Evolutionary conservation across 2,888 invertebrate genomes (phyloP).

Genomic region (Neoitamus cyanurus): DNA sequence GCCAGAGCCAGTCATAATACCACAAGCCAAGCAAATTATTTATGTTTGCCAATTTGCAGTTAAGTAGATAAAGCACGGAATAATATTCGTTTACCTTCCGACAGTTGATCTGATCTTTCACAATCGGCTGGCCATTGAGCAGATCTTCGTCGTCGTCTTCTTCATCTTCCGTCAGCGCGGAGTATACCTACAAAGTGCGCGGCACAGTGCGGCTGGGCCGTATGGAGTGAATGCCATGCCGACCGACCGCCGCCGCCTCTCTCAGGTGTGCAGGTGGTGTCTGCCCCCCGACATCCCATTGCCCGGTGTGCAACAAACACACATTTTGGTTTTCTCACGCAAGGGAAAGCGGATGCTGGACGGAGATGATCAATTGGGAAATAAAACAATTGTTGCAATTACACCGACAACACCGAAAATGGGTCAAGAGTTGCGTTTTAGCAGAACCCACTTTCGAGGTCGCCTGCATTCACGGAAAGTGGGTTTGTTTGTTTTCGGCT

Average conservation of each 20-base stretch:
- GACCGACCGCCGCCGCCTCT: background rate
- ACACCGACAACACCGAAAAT: slow-evolving; percentile 19
- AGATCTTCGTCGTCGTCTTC: background rate
- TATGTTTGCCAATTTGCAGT: slow-evolving; percentile 41
- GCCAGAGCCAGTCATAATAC: slow-evolving; percentile 1
- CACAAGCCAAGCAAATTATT: slow-evolving; percentile 16
- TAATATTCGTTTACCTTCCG: slow-evolving; percentile 22
- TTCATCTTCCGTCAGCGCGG: slow-evolving; percentile 18
- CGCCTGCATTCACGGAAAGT: slow-evolving; percentile 22
- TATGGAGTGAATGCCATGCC: background rate
- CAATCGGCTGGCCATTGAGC: slow-evolving; percentile 23
- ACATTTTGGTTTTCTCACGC: slow-evolving; percentile 30
- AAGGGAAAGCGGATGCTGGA: slow-evolving; percentile 31
- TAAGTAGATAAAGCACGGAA: slow-evolving; percentile 36
- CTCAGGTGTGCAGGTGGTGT: background rate
- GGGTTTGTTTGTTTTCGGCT: slow-evolving; percentile 25
- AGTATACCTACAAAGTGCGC: background rate
- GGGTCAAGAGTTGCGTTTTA: slow-evolving; percentile 33
- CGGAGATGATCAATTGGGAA: slow-evolving; percentile 35
- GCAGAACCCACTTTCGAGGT: slow-evolving; percentile 7
- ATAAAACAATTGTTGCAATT: slow-evolving; percentile 42
- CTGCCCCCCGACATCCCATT: too few relatives aligned
- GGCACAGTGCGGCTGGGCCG: background rate
- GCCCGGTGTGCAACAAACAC: background rate
- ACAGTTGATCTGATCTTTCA: slow-evolving; percentile 38